Conservation (phyloP, 2,888 invertebrate genomes). For the Falcaria lacertinaria region DNA sequence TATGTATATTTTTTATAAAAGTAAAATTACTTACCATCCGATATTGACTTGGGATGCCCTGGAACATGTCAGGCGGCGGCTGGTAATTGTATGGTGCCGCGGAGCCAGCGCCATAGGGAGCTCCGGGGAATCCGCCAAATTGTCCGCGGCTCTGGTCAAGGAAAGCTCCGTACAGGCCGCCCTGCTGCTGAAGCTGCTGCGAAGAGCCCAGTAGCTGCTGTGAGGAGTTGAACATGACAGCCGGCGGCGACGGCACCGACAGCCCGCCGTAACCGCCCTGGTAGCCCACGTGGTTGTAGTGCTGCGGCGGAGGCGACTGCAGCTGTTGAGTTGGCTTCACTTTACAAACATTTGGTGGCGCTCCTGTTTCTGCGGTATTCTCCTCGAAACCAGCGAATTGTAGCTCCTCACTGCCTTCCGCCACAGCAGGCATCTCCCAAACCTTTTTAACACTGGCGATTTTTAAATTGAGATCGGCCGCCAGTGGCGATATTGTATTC, state of each 20-base stretch:
- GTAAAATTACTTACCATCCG: slow-evolving; percentile 55
- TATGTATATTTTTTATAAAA: neutral
- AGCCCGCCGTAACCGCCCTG: slow-evolving; percentile 88
- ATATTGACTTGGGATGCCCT: slow-evolving; percentile 69
- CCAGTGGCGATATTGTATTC: slow-evolving; percentile 87
- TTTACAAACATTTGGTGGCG: slow-evolving; percentile 87
- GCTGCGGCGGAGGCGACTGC: slow-evolving; percentile 83
- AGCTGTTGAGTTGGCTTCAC: slow-evolving; percentile 93
- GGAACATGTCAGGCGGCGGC: slow-evolving; percentile 82
- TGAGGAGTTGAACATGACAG: slow-evolving; percentile 89
- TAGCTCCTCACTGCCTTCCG: slow-evolving; percentile 78
- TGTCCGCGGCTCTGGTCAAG: slow-evolving; percentile 87
- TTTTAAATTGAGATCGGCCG: slow-evolving; percentile 95
- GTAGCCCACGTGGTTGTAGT: slow-evolving; percentile 85
- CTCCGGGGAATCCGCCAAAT: slow-evolving; percentile 88
- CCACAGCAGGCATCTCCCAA: slow-evolving; percentile 89
- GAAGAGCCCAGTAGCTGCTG: slow-evolving; percentile 77
- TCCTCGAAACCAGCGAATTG: slow-evolving; percentile 69
- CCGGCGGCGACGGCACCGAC: slow-evolving; percentile 92
- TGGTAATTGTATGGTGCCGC: slow-evolving; percentile 87
- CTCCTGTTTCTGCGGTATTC: slow-evolving; percentile 67
- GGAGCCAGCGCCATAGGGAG: slow-evolving; percentile 83
- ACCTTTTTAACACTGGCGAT: slow-evolving; percentile 96
- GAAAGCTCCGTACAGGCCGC: slow-evolving; percentile 91
- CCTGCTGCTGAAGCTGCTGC: slow-evolving; percentile 83